Percentiles rank a stretch among this genome's conserved stretches.
Conservation (phyloP, 2,797 vertebrate genomes). For the Eutrigla gurnardus region DNA sequence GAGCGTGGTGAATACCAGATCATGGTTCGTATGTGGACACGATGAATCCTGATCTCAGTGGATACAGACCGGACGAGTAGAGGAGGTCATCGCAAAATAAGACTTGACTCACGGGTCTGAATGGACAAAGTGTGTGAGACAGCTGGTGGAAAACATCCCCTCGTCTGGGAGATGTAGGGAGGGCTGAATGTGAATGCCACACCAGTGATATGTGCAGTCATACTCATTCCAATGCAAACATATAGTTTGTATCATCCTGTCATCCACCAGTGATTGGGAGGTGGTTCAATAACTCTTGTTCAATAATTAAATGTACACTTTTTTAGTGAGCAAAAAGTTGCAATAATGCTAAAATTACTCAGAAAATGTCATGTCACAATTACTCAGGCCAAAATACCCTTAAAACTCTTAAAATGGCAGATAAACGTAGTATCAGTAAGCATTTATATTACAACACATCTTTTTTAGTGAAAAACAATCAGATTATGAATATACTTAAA, state of each 20-base stretch:
- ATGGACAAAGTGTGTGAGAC: conserved; percentile 29
- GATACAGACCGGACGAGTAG: not conserved
- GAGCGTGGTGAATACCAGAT: not conserved
- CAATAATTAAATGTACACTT: too few species aligned
- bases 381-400: too few species aligned
- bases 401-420: too few species aligned
- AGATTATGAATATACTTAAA: too few species aligned
- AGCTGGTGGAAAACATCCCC: conserved; percentile 36
- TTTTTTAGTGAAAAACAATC: too few species aligned
- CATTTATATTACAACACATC: too few species aligned
- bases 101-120: conserved; percentile 19
- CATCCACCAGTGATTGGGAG: not conserved
- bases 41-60: not conserved
- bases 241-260: not conserved
- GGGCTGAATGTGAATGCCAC: conserved; percentile 4
- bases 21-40: not conserved
- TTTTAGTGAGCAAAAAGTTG: too few species aligned
- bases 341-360: too few species aligned
- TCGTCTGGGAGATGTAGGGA: not conserved
- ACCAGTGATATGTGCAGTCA: not conserved
- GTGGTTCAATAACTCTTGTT: not conserved
- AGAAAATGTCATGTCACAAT: too few species aligned
- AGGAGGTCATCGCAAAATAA: conserved; percentile 16
- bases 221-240: conserved; percentile 1
- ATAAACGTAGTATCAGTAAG: too few species aligned